phyloP scores from a whole-genome alignment of 2,888 invertebrate genomes.

The Atethmia centrago region DNA sequence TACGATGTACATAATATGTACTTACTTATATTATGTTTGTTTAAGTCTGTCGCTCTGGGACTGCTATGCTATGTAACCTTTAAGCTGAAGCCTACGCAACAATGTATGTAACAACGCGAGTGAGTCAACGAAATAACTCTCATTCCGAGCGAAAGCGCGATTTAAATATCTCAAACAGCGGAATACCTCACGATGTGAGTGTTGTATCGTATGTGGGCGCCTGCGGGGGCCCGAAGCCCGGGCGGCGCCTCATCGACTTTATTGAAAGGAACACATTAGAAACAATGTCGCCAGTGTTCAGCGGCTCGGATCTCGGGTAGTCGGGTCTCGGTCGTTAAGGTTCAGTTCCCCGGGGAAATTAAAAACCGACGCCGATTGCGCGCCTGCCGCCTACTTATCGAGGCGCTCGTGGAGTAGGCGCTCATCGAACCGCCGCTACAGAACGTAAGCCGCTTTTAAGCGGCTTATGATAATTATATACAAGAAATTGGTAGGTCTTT shows the following conservation, averaged over 20 bases:
- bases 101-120: slow-evolving; percentile 48
- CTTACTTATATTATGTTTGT: background rate
- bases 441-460: slow-evolving; percentile 68
- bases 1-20: background rate
- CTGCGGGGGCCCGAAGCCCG: background rate
- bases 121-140: slow-evolving; percentile 47
- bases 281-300: slow-evolving; percentile 67
- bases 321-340: slow-evolving; percentile 63
- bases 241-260: slow-evolving; percentile 49
- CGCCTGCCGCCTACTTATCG: slow-evolving; percentile 68
- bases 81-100: slow-evolving; percentile 34
- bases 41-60: background rate
- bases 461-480: too few species aligned
- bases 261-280: slow-evolving; percentile 69
- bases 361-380: slow-evolving; percentile 67
- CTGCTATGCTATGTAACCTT: slow-evolving; percentile 30
- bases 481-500: too few species aligned
- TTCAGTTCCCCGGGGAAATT: slow-evolving; percentile 74
- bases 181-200: slow-evolving; percentile 24
- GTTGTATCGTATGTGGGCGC: slow-evolving; percentile 3
- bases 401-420: slow-evolving; percentile 57
- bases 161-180: slow-evolving; percentile 51
- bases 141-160: slow-evolving; percentile 44
- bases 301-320: slow-evolving; percentile 51
- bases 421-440: slow-evolving; percentile 38